These are phyloP conservation scores for Barnardius zonarius DNA, from an alignment of 2,113 vertebrate genomes.

Conservation along the genomic window DNA sequence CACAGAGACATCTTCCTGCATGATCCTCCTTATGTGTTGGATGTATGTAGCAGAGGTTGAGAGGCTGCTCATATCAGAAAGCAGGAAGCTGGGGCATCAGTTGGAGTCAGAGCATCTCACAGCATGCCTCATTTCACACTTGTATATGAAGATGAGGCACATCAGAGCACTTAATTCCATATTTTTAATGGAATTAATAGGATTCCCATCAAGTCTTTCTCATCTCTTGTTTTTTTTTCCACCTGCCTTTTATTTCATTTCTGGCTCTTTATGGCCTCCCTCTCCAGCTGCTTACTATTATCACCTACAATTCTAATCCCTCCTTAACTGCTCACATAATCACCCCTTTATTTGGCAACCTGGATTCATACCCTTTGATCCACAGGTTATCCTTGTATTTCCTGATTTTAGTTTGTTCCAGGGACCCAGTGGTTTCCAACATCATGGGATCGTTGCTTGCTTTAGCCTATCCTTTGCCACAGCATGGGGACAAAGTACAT, in stretches of 20 bases:
- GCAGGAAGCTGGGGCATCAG: not conserved
- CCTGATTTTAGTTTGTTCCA: not conserved
- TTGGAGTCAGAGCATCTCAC: not conserved
- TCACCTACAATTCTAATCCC: slow-evolving; percentile 4
- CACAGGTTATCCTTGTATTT: not conserved
- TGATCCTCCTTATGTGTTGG: not conserved
- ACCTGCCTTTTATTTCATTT: slow-evolving; percentile 11
- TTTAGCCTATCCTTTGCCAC: not conserved
- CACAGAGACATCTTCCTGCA: not conserved
- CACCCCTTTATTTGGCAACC: slow-evolving; percentile 17
- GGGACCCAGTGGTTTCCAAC: not conserved
- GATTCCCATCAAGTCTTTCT: not conserved
- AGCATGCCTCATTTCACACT: not conserved
- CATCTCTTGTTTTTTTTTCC: not conserved
- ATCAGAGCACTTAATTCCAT: not conserved
- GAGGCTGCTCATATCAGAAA: not conserved
- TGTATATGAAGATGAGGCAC: not conserved
- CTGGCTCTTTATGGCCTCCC: not conserved
- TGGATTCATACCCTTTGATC: slow-evolving; percentile 8
- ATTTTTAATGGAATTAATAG: not conserved
- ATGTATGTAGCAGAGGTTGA: not conserved
- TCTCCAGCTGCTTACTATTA: slow-evolving; percentile 33
- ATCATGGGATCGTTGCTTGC: not conserved
- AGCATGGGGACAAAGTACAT: not conserved
- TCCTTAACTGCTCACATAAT: slow-evolving; percentile 37